Conservation (phyloP, 2,797 vertebrate species). For the Gadopsis bispinosus region DNA sequence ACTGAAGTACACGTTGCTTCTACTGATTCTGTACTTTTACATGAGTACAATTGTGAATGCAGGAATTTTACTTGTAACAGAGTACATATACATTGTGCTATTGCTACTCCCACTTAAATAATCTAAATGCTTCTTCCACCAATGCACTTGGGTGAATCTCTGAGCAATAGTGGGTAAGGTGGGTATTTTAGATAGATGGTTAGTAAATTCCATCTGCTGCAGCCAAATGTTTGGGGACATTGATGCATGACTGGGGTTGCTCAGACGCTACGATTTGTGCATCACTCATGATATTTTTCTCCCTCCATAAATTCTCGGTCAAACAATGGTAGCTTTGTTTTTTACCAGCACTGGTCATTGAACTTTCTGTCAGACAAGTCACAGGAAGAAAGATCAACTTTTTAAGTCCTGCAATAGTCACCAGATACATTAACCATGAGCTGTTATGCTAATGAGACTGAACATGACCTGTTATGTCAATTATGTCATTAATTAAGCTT, state of each 20-base stretch:
- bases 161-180: not conserved
- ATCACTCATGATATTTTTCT: not conserved
- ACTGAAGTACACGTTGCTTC: not conserved
- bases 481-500: conserved; percentile 61
- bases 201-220: conserved; percentile 13
- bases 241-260: not conserved
- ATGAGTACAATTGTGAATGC: too few relatives aligned
- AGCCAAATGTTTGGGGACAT: not conserved
- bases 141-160: not conserved
- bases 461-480: conserved; percentile 53
- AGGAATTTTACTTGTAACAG: not conserved
- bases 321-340: conserved; percentile 9
- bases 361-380: conserved; percentile 32
- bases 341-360: conserved; percentile 5
- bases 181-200: not conserved
- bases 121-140: not conserved
- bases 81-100: not conserved
- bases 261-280: not conserved
- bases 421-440: conserved; percentile 57
- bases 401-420: conserved; percentile 53
- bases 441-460: conserved; percentile 54
- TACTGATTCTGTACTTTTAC: not conserved
- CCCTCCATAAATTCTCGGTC: not conserved
- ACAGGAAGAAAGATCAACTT: conserved; percentile 33
- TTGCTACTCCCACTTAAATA: not conserved